A percentile compares a stretch with the other conserved stretches of the same genome.
phyloP scores from a whole-genome alignment of 2,113 vertebrate genomes.

The Synchiropus splendidus region DNA sequence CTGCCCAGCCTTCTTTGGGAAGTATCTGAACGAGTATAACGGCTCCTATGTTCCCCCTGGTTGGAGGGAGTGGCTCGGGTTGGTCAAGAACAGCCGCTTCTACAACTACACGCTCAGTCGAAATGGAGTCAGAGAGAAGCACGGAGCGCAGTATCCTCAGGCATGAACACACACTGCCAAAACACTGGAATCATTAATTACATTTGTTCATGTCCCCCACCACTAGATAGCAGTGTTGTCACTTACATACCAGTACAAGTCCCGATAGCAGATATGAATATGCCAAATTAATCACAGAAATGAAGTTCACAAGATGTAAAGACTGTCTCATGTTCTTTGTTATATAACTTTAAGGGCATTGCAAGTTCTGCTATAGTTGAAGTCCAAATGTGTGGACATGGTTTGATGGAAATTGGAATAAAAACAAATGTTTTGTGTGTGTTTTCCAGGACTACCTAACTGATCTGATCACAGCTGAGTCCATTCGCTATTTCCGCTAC shows the following conservation, averaged over 20 bases:
- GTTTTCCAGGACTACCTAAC: slow-evolving; percentile 87
- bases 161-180: slow-evolving; percentile 56
- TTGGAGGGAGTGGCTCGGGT: slow-evolving; percentile 94
- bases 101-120: slow-evolving; percentile 95
- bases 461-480: slow-evolving; percentile 93
- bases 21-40: slow-evolving; percentile 96
- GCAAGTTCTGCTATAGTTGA: no score
- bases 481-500: slow-evolving; percentile 86
- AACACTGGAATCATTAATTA: no score
- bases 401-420: no score
- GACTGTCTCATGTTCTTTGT: no score
- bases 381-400: no score
- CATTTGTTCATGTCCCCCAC: no score
- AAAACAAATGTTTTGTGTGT: slow-evolving; percentile 1
- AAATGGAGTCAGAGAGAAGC: slow-evolving; percentile 88
- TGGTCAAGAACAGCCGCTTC: slow-evolving; percentile 94
- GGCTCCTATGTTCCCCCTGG: slow-evolving; percentile 93
- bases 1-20: slow-evolving; percentile 86
- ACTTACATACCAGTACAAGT: no score
- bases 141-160: slow-evolving; percentile 82
- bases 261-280: no score
- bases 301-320: no score
- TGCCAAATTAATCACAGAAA: no score
- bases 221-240: no score
- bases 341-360: no score